Base-by-base conservation (phyloP, 2,113 vertebrate genomes). In the Mugil cephalus region DNA sequence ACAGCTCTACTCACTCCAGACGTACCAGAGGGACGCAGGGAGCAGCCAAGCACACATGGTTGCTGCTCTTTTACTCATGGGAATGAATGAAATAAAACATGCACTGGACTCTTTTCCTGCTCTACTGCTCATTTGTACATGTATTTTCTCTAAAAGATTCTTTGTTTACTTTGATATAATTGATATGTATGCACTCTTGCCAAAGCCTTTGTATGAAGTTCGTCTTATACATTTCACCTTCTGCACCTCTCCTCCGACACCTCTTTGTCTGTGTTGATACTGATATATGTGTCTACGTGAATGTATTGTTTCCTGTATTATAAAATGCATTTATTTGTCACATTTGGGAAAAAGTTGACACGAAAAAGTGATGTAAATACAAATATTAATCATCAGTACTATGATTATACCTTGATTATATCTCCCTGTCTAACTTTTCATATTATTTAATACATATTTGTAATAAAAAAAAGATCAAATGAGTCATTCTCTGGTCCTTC, bases 391-490 rank as follows among this genome's bases (percentile, higher is more conserved):
- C 84, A 87, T 79, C 79, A 85, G 69, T 90, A 91, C 82, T 89
- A 87, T 88, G 86, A 90, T 90, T 87, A 90, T 90, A 82, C 83
- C 47, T 74, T 86, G 64, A 87, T 87, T 86, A 65, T 89, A 89
- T 86, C 53, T 67, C 65, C 69, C 74, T 88, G 74, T 80, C 53
- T 91, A 90, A 84, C 77, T 84, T 93, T 90, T 88, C 83, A 79
- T 93, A 91, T 93, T 93, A 94, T 94, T 95, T 95, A 94, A 95
- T 94, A 93, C 87, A 77, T 85, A 88, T 91, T 94, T 95, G 91
- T 94, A 93, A 93, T 92, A 91, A 91, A 93, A 78, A 38, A 34
- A 36, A 11, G 2, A 6, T 51, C 21, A 65, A 74, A 18, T 45
- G 42, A 71, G 35, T 54, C 11, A 39, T 39, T 38, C 35, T 35